Evolutionary conservation across 1,140 invertebrate genomes (phyloP).

Genomic region (Leguminivora glycinivorella): DNA sequence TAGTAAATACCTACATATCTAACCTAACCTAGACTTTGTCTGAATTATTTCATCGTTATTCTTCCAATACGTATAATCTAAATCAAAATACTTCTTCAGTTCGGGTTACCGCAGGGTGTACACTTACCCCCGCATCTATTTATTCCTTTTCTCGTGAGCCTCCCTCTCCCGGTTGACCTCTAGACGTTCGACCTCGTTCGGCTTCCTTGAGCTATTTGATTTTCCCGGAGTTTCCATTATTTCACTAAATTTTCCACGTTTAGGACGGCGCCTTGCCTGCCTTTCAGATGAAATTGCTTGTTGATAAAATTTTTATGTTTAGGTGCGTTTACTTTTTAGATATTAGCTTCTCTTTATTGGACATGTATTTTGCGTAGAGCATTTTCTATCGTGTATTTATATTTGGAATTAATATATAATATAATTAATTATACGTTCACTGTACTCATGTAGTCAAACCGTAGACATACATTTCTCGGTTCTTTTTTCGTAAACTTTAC

Average conservation of each 20-base stretch:
- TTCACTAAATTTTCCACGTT: neutral
- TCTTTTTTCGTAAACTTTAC: too few species aligned
- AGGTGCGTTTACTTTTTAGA: too few species aligned
- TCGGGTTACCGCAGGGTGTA: neutral
- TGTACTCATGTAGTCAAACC: too few species aligned
- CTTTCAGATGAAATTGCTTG: neutral
- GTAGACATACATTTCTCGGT: too few species aligned
- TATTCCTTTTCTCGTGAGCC: neutral
- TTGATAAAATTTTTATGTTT: neutral
- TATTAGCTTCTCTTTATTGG: too few species aligned
- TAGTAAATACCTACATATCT: too few species aligned
- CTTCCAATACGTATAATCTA: neutral
- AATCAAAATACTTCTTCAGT: neutral
- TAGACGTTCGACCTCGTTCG: slow-evolving; percentile 56
- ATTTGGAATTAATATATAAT: too few species aligned
- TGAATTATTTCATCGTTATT: too few species aligned
- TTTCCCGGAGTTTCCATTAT: slow-evolving; percentile 29
- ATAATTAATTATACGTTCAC: too few species aligned
- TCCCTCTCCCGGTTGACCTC: slow-evolving; percentile 51
- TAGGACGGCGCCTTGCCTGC: neutral
- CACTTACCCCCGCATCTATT: neutral
- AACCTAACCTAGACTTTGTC: too few species aligned
- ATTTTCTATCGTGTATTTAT: too few species aligned
- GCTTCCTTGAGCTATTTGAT: slow-evolving; percentile 31
- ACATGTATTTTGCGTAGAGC: too few species aligned